Percentiles rank a stretch among this genome's conserved stretches.
phyloP scores from a whole-genome alignment of 2,888 invertebrate species.

The Erebia epiphron region DNA sequence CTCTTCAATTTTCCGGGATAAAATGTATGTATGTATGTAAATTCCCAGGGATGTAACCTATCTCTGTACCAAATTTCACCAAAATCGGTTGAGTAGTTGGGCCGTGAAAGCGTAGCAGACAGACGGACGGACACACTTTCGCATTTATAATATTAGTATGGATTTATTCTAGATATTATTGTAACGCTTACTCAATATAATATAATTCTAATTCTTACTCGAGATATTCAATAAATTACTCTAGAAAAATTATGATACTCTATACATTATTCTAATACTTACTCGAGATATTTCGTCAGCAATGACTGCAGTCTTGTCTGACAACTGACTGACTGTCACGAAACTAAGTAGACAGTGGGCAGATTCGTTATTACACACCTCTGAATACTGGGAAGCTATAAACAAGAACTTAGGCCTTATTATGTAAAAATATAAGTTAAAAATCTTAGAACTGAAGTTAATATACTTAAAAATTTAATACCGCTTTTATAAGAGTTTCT shows the following conservation, averaged over 20 bases:
- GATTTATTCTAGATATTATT: too few relatives aligned
- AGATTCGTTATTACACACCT: conserved; percentile 55
- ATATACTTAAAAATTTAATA: conserved; percentile 39
- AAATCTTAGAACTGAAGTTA: neutral
- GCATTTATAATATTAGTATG: too few relatives aligned
- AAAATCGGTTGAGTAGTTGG: too few relatives aligned
- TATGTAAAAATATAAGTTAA: neutral
- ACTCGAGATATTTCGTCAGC: conserved; percentile 62
- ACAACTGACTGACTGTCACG: conserved; percentile 50
- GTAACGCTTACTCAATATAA: too few relatives aligned
- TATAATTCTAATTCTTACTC: too few relatives aligned
- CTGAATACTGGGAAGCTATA: conserved; percentile 53
- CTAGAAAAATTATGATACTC: neutral
- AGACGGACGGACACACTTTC: too few relatives aligned
- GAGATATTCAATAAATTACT: too few relatives aligned
- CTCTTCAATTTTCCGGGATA: too few relatives aligned
- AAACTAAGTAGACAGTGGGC: conserved; percentile 55
- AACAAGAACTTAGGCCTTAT: neutral
- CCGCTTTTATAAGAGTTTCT: conserved; percentile 47
- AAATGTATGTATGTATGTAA: too few relatives aligned
- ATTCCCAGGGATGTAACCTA: too few relatives aligned
- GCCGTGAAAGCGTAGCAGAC: too few relatives aligned
- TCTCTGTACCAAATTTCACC: too few relatives aligned
- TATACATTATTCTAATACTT: conserved; percentile 15
- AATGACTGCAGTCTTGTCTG: conserved; percentile 51